These are phyloP conservation scores for Scomberomorus guttatus DNA, from an alignment of 2,797 vertebrate species.

Conservation along the genomic window DNA sequence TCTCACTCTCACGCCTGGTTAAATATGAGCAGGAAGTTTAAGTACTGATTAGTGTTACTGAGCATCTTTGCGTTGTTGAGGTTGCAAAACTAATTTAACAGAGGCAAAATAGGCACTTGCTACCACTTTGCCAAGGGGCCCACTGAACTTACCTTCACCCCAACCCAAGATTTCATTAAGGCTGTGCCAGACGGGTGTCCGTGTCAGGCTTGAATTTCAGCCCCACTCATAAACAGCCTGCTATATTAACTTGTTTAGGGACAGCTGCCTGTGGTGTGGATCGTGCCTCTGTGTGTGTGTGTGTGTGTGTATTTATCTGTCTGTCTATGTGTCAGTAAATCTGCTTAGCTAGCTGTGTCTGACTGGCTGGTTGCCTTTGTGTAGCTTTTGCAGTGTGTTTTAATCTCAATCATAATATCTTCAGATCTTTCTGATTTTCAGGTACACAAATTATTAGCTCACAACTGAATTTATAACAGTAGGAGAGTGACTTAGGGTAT, in stretches of 20 bases:
- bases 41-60: neutral
- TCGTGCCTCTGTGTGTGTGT: conserved; percentile 60
- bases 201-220: conserved; percentile 86
- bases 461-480: conserved; percentile 30
- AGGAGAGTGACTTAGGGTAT: conserved; percentile 10
- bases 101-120: conserved; percentile 24
- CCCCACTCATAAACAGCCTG: conserved; percentile 88
- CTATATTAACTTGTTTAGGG: conserved; percentile 91
- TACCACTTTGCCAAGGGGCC: conserved; percentile 54
- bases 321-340: conserved; percentile 63
- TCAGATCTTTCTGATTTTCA: conserved; percentile 20
- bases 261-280: conserved; percentile 86
- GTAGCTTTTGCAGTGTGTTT: conserved; percentile 15
- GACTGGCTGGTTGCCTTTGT: conserved; percentile 46
- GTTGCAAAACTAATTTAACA: conserved; percentile 40
- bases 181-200: conserved; percentile 86
- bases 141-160: conserved; percentile 89
- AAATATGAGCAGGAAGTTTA: neutral
- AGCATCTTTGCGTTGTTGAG: conserved; percentile 26
- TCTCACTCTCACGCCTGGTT: neutral
- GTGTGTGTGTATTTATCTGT: conserved; percentile 53
- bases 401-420: conserved; percentile 10
- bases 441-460: conserved; percentile 14
- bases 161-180: conserved; percentile 87
- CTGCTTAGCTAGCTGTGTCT: conserved; percentile 71